phyloP scores from a whole-genome alignment of 2,888 invertebrate species.

The Hedya salicella region DNA sequence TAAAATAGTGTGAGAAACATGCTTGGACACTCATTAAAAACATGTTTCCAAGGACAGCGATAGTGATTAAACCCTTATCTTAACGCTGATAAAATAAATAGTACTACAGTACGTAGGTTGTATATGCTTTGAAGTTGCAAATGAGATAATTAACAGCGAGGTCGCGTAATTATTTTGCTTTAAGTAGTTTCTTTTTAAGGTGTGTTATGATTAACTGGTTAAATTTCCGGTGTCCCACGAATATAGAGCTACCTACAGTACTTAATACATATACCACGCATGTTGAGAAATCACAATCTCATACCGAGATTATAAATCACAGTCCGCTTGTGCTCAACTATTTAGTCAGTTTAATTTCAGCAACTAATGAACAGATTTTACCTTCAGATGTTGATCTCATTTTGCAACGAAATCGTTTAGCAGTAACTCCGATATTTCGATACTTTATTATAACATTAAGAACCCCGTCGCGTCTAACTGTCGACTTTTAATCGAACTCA shows the following conservation, averaged over 20 bases:
- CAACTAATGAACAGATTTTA: slow-evolving; percentile 12
- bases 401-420: slow-evolving; percentile 12
- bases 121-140: slow-evolving; percentile 28
- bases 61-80: slow-evolving; percentile 35
- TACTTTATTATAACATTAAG: slow-evolving; percentile 7
- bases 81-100: slow-evolving; percentile 33
- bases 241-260: slow-evolving; percentile 16
- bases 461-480: slow-evolving; percentile 14
- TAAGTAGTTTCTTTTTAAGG: slow-evolving; percentile 35
- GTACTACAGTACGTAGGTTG: slow-evolving; percentile 19
- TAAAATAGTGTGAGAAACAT: slow-evolving; percentile 33
- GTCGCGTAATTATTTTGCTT: slow-evolving; percentile 29
- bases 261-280: slow-evolving; percentile 16
- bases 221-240: slow-evolving; percentile 39
- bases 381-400: slow-evolving; percentile 1
- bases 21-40: slow-evolving; percentile 21
- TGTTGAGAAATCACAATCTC: slow-evolving; percentile 15
- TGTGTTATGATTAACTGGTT: slow-evolving; percentile 33
- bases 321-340: background rate
- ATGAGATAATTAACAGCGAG: slow-evolving; percentile 40
- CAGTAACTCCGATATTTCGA: slow-evolving; percentile 9
- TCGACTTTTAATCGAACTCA: background rate
- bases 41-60: slow-evolving; percentile 29
- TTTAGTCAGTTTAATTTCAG: slow-evolving; percentile 12
- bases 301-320: slow-evolving; percentile 6